Evolutionary conservation across 35 echinoderm and acorn worm species (phyloP).

Genomic region (Antedon bifida): DNA sequence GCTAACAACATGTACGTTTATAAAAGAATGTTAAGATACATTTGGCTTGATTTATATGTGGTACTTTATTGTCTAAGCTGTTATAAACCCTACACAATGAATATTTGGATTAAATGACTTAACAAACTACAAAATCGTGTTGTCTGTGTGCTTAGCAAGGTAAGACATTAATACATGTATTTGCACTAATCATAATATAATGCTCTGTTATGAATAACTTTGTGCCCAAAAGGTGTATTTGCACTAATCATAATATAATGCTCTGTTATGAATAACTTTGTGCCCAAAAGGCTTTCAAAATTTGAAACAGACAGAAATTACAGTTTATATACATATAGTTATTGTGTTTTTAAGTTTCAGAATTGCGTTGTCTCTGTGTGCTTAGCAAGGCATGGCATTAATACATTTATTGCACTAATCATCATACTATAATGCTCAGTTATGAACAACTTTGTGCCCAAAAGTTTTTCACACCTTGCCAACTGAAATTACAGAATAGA

Average conservation of each 20-base stretch:
- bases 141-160: not conserved
- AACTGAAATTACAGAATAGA: too few species aligned
- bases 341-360: not conserved
- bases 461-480: too few species aligned
- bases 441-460: not conserved
- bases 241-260: too few species aligned
- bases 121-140: not conserved
- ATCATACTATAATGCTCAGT: not conserved
- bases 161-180: not conserved
- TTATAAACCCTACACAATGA: not conserved
- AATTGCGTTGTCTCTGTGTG: not conserved
- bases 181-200: not conserved
- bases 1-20: too few species aligned
- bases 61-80: not conserved
- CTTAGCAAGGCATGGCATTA: not conserved
- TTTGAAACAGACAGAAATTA: too few species aligned
- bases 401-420: not conserved
- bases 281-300: too few species aligned
- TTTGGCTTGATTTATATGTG: too few species aligned
- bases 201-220: not conserved
- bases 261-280: not conserved
- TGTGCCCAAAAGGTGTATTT: too few species aligned
- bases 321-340: too few species aligned
- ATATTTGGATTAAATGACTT: not conserved
- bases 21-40: too few species aligned